Base-by-base conservation (phyloP, 2,797 vertebrate genomes). In the Fistularia tabacaria region DNA sequence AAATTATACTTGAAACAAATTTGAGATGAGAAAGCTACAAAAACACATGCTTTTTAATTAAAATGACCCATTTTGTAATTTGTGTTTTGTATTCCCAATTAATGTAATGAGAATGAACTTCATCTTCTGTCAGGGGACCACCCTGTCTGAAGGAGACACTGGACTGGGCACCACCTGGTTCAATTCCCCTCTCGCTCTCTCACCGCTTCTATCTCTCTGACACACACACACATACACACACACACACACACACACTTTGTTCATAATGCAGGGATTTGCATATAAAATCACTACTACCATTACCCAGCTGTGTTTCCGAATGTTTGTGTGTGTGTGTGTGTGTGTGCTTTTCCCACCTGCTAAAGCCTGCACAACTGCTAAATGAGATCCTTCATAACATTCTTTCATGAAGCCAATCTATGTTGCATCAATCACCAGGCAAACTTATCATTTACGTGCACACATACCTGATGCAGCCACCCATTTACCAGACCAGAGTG, bases 91-190 rank as follows among this genome's bases (percentile, higher is more conserved):
- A 54, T 64, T 68, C 49, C 48, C 73, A 70, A 85, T 77, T 74
- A 74, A 73, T 66, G 57, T 73, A 73, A 80, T 67, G 51, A 74
- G 66, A 74, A 85, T 82, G 84, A 51, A 77, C 80, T 70, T 75
- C 54, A 77, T 56, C 56, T 50, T 37, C 45, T 46, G 54, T 74
- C 57, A 56, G 14, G 52, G 56, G 80, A 86, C 85, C 81, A 84
- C 81, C 79, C 52, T 64, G 70, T 60, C 41, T 25, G 25, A n/a
- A n/a, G n/a, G 70, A 74, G 57, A 83, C 46, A 75, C 36, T 64
- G 64, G 71, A 72, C 76, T 73, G 72, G 65, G 65, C 81, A 78
- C 71, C 85, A 84, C 73, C 81, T 83, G 79, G 49, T 54, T 43
- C 59, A 51, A 49, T 40, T 46, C 57, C 39, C 52, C 2, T 46